Base-by-base conservation (phyloP, 2,797 vertebrate genomes). In the Lepus oiostolus region DNA sequence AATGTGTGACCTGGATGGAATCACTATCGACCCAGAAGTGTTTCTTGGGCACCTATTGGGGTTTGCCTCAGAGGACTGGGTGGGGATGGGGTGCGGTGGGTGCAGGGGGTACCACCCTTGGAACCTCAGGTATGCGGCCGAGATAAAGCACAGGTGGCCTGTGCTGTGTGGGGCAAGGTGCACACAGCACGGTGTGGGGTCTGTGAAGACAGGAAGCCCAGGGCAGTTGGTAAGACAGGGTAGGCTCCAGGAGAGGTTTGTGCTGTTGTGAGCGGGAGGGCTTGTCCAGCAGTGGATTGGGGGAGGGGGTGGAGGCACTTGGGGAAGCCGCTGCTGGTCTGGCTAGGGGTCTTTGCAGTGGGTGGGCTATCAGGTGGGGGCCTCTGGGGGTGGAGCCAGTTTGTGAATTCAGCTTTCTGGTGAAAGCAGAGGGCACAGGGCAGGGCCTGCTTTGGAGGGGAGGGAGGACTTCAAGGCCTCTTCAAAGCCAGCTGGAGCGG, bases 401-500 rank as follows among this genome's bases (percentile, higher is more conserved):
- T 91, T 77, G n/a, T 6, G 19, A 35, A 63, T 14, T 63, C 26
- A 75, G 63, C 52, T 95, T 94, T 68, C 0, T 22, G 70, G 35
- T 72, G 62, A 93, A 76, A 62, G 32, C 47, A 67, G n/a, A 47
- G 76, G 47, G 67, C 2, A 6, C 52, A 93, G 65, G 84, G 90
- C 60, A 62, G 84, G 42, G n/a, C 63, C 54, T 84, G 79, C 83
- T 94, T 17, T 54, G 35, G 58, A 91, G 54, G 19, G 68, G 70
- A 88, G 68, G 77, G 63, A 62, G 47, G 4, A 32, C 2, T 52
- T 38, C 54, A 72, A n/a, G 22, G 72, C 72, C 58, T 92, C 92
- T 96, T 92, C 90, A 85, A 79, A 89, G 62, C 82, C 70, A 87
- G 89, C 58, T 90, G 88, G 80, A 94, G 76, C 30, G 68, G 89